phyloP scores from a whole-genome alignment of 2,113 vertebrate species.

The Atlantisia rogersi region DNA sequence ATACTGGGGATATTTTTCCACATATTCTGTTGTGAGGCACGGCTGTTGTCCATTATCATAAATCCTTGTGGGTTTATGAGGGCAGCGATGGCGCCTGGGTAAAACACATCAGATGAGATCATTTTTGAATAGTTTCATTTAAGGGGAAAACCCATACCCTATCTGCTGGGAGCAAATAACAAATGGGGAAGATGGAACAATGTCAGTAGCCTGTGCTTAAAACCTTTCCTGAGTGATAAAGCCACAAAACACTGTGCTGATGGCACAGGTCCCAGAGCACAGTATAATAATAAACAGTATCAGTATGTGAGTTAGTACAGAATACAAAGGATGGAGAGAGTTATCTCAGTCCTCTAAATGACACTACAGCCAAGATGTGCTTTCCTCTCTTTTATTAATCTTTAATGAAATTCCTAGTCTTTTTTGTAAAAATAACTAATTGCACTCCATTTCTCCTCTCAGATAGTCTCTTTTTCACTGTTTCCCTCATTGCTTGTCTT shows the following conservation, averaged over 20 bases:
- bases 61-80: constrained; percentile 72
- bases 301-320: background rate
- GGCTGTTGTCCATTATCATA: constrained; percentile 59
- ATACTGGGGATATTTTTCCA: constrained; percentile 81
- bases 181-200: background rate
- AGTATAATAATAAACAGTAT: background rate
- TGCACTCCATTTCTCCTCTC: background rate
- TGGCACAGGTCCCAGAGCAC: background rate
- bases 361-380: background rate
- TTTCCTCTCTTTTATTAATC: background rate
- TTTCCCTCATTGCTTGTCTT: background rate
- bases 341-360: background rate
- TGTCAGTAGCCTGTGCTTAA: background rate
- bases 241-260: background rate
- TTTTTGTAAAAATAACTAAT: background rate
- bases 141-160: background rate
- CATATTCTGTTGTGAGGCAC: constrained; percentile 77
- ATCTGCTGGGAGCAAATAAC: background rate
- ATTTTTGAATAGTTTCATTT: background rate
- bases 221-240: background rate
- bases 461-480: background rate
- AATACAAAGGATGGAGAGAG: background rate
- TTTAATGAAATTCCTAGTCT: background rate
- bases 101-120: constrained; percentile 7
- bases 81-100: constrained; percentile 83